These are phyloP conservation scores for Alethe diademata DNA, from an alignment of 2,113 vertebrate species.

Conservation along the genomic window DNA sequence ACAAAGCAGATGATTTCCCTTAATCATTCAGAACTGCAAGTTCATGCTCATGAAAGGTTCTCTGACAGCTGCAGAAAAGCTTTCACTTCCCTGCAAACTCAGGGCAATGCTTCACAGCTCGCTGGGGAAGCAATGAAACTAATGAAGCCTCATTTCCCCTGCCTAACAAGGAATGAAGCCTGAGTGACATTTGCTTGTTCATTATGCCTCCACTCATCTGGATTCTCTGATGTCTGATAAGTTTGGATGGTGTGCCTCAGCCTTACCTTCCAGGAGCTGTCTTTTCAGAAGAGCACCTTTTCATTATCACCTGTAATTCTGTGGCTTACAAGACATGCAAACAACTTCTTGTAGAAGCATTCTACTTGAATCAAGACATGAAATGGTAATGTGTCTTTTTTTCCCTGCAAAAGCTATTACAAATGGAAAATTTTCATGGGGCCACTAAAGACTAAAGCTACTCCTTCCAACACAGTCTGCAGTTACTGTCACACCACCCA, in stretches of 20 bases:
- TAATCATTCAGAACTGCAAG: not conserved
- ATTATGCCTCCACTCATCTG: not conserved
- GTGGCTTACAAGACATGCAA: not conserved
- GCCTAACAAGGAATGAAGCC: not conserved
- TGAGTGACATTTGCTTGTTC: not conserved
- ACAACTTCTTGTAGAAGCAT: not conserved
- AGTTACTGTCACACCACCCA: not conserved
- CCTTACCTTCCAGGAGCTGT: not conserved
- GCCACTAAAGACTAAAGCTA: not conserved
- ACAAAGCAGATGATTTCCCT: not conserved
- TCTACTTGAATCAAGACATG: not conserved
- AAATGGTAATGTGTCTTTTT: not conserved
- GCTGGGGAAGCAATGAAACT: not conserved
- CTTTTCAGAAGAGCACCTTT: not conserved
- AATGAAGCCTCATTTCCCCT: slow-evolving; percentile 23
- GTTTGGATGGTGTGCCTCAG: not conserved
- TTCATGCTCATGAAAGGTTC: not conserved
- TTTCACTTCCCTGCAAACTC: not conserved
- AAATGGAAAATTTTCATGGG: not conserved
- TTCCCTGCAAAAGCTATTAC: not conserved
- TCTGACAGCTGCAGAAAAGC: not conserved
- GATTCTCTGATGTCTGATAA: not conserved
- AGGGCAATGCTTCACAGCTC: not conserved
- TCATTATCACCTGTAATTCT: not conserved
- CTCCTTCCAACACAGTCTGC: not conserved